These are phyloP conservation scores for Bucco capensis DNA, from an alignment of 2,113 vertebrate genomes.

Conservation along the genomic window DNA sequence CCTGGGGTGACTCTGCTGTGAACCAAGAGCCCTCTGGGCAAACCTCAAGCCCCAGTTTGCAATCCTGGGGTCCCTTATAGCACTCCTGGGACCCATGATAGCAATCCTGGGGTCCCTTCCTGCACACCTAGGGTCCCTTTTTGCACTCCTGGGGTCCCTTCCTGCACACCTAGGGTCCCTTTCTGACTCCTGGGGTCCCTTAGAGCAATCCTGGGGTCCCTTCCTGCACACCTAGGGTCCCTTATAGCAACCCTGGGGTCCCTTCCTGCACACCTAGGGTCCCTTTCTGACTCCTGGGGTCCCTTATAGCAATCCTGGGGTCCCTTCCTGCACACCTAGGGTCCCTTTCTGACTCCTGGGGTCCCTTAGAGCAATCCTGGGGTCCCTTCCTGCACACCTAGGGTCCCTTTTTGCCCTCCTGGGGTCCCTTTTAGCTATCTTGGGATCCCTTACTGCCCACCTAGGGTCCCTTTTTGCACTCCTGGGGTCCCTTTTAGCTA, in stretches of 20 bases:
- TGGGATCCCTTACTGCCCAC: background rate
- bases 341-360: accelerated
- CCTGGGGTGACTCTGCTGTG: too few species aligned
- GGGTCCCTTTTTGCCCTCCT: background rate
- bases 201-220: too few species aligned
- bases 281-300: background rate
- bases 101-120: too few species aligned
- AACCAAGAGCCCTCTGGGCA: too few species aligned
- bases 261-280: background rate
- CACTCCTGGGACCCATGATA: too few species aligned
- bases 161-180: accelerated
- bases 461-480: background rate
- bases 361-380: too few species aligned
- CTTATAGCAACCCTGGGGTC: too few species aligned
- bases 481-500: accelerated
- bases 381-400: background rate
- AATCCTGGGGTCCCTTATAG: background rate
- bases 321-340: too few species aligned
- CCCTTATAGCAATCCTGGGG: background rate
- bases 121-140: background rate
- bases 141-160: background rate
- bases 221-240: background rate
- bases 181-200: accelerated
- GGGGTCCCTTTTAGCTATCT: too few species aligned
- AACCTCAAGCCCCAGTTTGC: background rate